Percentiles rank a stretch among this genome's conserved stretches.
Evolutionary conservation across 2,113 vertebrate species (phyloP).

Genomic region (Thalassarche chlororhynchos): DNA sequence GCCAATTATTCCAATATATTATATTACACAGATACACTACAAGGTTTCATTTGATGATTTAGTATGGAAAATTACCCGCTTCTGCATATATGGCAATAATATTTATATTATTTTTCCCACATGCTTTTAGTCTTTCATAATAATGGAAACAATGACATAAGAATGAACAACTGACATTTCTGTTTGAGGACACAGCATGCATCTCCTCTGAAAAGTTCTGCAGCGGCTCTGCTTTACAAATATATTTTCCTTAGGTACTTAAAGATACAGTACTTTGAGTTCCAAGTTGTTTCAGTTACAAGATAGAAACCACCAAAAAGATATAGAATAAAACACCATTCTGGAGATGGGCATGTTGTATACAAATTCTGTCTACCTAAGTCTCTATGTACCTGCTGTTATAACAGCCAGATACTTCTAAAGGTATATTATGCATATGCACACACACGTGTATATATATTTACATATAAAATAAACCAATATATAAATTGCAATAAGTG

Average conservation of each 20-base stretch:
- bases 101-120: conserved; percentile 57
- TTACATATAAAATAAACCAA: background rate
- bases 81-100: conserved; percentile 48
- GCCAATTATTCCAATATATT: background rate
- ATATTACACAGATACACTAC: conserved; percentile 5
- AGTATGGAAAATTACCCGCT: conserved; percentile 23
- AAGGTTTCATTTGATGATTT: background rate
- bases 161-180: conserved; percentile 53
- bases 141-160: conserved; percentile 63
- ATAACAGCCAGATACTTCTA: background rate
- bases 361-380: background rate
- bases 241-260: background rate
- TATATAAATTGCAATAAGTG: background rate
- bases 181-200: conserved; percentile 60
- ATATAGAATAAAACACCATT: background rate
- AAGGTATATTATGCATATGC: background rate
- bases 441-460: background rate
- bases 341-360: background rate
- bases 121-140: conserved; percentile 59
- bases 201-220: background rate
- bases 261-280: background rate
- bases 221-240: background rate
- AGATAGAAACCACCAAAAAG: background rate
- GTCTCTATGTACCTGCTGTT: background rate
- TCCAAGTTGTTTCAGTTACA: background rate